Percentiles rank a stretch among this genome's conserved stretches.
Evolutionary conservation across 2,888 invertebrate genomes (phyloP).

Genomic region (Athalia circularis): DNA sequence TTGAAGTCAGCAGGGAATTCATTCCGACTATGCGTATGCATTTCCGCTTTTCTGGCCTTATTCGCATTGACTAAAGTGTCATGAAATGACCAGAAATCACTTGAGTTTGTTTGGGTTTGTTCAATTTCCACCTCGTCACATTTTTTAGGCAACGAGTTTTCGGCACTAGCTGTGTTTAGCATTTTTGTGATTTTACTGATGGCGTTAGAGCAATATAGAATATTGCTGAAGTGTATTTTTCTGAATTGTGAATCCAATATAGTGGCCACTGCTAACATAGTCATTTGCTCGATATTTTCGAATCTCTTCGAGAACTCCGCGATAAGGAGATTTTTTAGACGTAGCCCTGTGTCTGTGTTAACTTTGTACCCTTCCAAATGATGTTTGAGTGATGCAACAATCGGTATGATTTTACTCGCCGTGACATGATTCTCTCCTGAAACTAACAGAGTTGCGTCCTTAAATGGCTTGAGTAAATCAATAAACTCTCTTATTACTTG

Average conservation of each 20-base stretch:
- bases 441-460: conserved; percentile 38
- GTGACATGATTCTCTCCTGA: conserved; percentile 44
- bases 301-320: conserved; percentile 27
- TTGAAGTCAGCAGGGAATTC: conserved; percentile 19
- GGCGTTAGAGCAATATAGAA: conserved; percentile 42
- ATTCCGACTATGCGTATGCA: conserved; percentile 4
- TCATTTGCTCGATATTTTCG: conserved; percentile 18
- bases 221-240: conserved; percentile 17
- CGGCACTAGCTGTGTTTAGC: conserved; percentile 16
- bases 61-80: neutral
- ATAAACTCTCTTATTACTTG: conserved; percentile 35
- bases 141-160: neutral
- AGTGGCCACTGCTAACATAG: conserved; percentile 1
- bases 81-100: conserved; percentile 20
- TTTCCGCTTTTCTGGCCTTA: neutral
- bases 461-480: conserved; percentile 39
- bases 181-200: conserved; percentile 46
- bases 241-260: conserved; percentile 20
- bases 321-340: conserved; percentile 16
- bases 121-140: neutral
- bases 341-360: conserved; percentile 26
- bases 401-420: conserved; percentile 45
- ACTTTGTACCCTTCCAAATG: neutral
- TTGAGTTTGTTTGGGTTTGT: neutral
- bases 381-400: conserved; percentile 41